Percentiles rank a stretch among this genome's conserved stretches.
Evolutionary conservation across 2,888 invertebrate genomes (phyloP).

Genomic region (Thymelicus lineola): DNA sequence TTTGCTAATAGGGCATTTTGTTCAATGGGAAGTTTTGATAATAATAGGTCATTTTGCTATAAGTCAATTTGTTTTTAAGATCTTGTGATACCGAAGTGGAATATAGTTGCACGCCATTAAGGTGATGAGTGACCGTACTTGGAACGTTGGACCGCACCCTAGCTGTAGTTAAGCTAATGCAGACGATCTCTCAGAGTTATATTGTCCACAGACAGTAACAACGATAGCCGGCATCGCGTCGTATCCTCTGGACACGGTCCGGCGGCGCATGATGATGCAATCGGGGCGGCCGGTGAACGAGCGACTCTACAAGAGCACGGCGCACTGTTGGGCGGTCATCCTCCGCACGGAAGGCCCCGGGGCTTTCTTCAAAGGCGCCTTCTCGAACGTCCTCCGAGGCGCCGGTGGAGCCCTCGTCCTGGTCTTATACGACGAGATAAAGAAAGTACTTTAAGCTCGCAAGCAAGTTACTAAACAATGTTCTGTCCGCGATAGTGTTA

Average conservation of each 20-base stretch:
- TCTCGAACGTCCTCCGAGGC: constrained; percentile 96
- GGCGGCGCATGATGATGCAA: constrained; percentile 99
- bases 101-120: too few relatives aligned
- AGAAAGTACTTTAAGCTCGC: constrained; percentile 82
- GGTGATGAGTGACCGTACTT: too few relatives aligned
- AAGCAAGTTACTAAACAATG: not conserved
- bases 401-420: constrained; percentile 97
- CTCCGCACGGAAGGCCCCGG: constrained; percentile 90
- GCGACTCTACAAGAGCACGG: constrained; percentile 94
- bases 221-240: constrained; percentile 95
- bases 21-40: too few relatives aligned
- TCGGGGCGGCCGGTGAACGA: constrained; percentile 92
- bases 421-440: constrained; percentile 95
- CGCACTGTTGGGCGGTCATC: constrained; percentile 95
- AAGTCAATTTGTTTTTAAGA: too few relatives aligned
- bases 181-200: not conserved
- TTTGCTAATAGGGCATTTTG: too few relatives aligned
- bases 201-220: constrained; percentile 78
- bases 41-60: too few relatives aligned
- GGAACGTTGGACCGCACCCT: too few relatives aligned
- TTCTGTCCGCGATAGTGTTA: not conserved
- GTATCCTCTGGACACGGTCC: constrained; percentile 97
- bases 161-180: too few relatives aligned
- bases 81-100: too few relatives aligned
- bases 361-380: constrained; percentile 98